Percentiles rank a stretch among this genome's conserved stretches.
These are phyloP conservation scores for Trinectes maculatus DNA, from an alignment of 2,113 vertebrate species.

Conservation along the genomic window DNA sequence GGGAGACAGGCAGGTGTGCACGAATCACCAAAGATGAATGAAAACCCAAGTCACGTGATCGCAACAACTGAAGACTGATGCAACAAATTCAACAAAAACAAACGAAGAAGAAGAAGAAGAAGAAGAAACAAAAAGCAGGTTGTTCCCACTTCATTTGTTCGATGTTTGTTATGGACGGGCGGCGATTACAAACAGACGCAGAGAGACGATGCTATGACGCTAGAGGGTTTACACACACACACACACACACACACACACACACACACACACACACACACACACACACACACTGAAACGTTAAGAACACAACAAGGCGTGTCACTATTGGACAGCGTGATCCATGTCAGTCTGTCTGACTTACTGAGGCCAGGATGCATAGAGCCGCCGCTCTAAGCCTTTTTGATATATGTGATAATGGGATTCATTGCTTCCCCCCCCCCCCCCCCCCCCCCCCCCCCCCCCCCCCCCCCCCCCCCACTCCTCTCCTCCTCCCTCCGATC, in stretches of 20 bases:
- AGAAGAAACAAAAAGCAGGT: background rate
- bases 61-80: conserved; percentile 53
- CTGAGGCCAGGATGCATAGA: conserved; percentile 20
- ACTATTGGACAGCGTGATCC: conserved; percentile 9
- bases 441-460: conserved; percentile 15
- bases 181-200: conserved; percentile 32
- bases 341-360: conserved; percentile 33
- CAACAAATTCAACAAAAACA: conserved; percentile 27
- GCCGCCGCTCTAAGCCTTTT: conserved; percentile 46
- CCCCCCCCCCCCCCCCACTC: conserved; percentile 35
- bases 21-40: background rate
- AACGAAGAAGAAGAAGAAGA: background rate
- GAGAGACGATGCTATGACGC: conserved; percentile 45
- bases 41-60: conserved; percentile 34
- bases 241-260: conserved; percentile 17
- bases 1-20: background rate
- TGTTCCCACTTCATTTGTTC: conserved; percentile 32
- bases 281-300: background rate
- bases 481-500: conserved; percentile 16
- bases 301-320: background rate
- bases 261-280: background rate
- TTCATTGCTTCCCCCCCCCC: conserved; percentile 64
- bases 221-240: conserved; percentile 27
- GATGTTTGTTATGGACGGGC: conserved; percentile 25
- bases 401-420: conserved; percentile 71